Evolutionary conservation across 2,888 invertebrate species (phyloP).

Genomic region (Lasius fuliginosus): DNA sequence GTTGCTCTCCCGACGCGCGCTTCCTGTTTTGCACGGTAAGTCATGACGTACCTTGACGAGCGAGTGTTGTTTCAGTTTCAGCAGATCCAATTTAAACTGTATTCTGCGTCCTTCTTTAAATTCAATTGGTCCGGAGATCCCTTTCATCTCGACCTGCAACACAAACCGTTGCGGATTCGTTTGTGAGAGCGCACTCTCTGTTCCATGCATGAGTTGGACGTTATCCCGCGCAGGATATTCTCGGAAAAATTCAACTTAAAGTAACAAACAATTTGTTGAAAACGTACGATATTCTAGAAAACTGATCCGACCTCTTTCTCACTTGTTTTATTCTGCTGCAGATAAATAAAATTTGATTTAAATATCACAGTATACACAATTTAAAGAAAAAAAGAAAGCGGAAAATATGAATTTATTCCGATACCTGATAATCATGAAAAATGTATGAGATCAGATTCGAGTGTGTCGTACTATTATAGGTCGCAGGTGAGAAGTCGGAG

Average conservation of each 20-base stretch:
- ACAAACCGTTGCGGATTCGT: conserved; percentile 44
- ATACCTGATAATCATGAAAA: background rate
- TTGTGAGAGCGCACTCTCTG: conserved; percentile 25
- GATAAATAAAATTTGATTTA: background rate
- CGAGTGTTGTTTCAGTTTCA: conserved; percentile 91
- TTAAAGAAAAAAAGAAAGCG: background rate
- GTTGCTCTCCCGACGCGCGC: background rate
- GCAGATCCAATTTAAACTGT: conserved; percentile 91
- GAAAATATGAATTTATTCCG: background rate
- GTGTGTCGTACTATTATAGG: background rate
- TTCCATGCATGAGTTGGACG: background rate
- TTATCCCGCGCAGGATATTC: background rate
- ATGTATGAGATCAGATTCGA: background rate
- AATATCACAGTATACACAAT: background rate
- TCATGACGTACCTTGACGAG: conserved; percentile 88
- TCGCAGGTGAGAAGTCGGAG: background rate
- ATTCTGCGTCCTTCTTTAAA: conserved; percentile 93
- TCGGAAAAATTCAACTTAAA: conserved; percentile 10
- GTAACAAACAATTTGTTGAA: background rate
- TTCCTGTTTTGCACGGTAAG: conserved; percentile 34
- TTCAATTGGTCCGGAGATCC: conserved; percentile 93
- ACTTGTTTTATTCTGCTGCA: background rate
- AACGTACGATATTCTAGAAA: background rate
- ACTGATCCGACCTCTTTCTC: background rate
- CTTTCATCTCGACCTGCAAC: conserved; percentile 92